Conservation (phyloP, 2,888 invertebrate genomes). For the Phania funesta region DNA sequence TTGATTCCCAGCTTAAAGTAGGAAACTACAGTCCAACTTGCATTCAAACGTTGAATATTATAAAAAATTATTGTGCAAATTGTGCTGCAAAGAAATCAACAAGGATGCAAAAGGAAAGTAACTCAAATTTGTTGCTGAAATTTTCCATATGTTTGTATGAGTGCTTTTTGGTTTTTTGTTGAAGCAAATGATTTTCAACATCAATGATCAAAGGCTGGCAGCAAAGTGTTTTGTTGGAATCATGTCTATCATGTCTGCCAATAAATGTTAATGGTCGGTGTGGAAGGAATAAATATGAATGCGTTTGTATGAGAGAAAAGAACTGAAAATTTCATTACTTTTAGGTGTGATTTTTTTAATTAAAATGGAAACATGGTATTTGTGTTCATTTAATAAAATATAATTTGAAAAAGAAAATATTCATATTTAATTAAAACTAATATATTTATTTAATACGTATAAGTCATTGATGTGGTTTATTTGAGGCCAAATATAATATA, state of each 20-base stretch:
- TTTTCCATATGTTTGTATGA: neutral
- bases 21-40: slow-evolving; percentile 2
- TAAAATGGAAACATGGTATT: slow-evolving; percentile 16
- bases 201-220: slow-evolving; percentile 55
- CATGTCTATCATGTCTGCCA: slow-evolving; percentile 45
- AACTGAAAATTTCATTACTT: slow-evolving; percentile 8
- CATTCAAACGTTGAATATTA: neutral
- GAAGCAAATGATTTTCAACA: slow-evolving; percentile 57
- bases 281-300: neutral
- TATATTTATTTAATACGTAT: neutral
- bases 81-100: slow-evolving; percentile 29
- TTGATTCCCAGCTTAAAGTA: neutral
- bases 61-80: slow-evolving; percentile 35
- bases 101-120: slow-evolving; percentile 39
- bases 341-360: slow-evolving; percentile 38
- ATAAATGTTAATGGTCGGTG: slow-evolving; percentile 42
- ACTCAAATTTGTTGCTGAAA: slow-evolving; percentile 10
- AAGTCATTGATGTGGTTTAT: neutral
- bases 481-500: neutral
- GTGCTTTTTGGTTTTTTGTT: neutral
- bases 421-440: slow-evolving; percentile 1
- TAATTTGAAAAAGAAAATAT: slow-evolving; percentile 5
- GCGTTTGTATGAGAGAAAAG: neutral
- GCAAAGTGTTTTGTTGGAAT: slow-evolving; percentile 8
- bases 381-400: slow-evolving; percentile 5